Conservation (phyloP, 2,888 invertebrate species). For the Podabrus alpinus region DNA sequence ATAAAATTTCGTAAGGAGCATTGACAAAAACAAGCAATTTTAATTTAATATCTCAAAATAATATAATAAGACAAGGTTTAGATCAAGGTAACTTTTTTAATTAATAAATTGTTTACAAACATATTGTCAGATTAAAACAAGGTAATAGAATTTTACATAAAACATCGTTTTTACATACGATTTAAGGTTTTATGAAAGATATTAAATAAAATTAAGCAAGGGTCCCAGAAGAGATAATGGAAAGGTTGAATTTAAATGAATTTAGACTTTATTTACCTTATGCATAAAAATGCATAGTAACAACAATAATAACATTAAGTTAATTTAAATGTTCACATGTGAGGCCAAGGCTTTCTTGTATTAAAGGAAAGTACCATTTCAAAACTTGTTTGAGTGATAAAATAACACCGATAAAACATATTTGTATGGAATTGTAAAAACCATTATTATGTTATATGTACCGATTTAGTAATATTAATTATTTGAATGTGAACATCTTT, state of each 20-base stretch:
- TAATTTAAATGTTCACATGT: neutral
- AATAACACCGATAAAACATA: neutral
- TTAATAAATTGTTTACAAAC: neutral
- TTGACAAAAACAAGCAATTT: no score
- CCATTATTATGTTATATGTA: no score
- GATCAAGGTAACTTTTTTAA: neutral
- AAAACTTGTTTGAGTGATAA: neutral
- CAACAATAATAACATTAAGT: neutral
- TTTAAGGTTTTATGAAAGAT: neutral
- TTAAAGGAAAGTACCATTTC: neutral
- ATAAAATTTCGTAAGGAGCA: neutral
- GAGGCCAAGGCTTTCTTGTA: constrained; percentile 1
- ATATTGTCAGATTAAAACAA: neutral
- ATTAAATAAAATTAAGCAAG: neutral
- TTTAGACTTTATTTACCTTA: neutral
- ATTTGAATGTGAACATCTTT: neutral
- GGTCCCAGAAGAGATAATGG: neutral
- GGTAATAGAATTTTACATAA: neutral
- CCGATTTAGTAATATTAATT: no score
- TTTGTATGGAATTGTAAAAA: neutral
- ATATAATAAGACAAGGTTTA: neutral
- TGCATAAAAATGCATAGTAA: neutral
- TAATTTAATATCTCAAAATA: neutral
- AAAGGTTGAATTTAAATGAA: neutral
- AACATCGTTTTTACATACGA: neutral